Base-by-base conservation (phyloP, 37 sponge, comb jelly and placozoan species). In the Theonella swinhoei region DNA sequence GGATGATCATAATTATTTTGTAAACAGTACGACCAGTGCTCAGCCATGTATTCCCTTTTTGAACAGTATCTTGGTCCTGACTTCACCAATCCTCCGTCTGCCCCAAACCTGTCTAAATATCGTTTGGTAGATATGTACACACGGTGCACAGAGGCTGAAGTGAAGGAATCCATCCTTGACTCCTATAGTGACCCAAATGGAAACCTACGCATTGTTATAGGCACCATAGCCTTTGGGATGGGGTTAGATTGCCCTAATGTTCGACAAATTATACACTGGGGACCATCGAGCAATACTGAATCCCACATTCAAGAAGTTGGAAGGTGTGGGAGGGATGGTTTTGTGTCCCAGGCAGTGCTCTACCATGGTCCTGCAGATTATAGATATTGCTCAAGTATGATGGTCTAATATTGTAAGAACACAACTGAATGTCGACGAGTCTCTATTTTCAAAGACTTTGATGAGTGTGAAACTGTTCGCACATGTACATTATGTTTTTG, bases 201-300 rank as follows among this genome's bases (percentile, higher is more conserved):
- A 29, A 23, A 2, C 39, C 66, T 75, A 7, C 54, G 76, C 11
- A 63, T 83, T 40, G 54, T 75, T 1, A 63, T 83, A 37, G 71
- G 43, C 63, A 83, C 82, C 31, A 33, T 82, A 9, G 82, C 82
- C 2, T 82, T 82, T 61, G 58, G 74, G 25, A 83, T 83, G 84
- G 84, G 84, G 0, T 14, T 83, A 23, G 84, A 83, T 38, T 70
- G 36, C 61, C 68, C 84, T 60, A 39, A 83, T 38, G 37, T 75
- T 38, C 40, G 67, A 2, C 4, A 60, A 74, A 60, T 83, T 19
- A 64, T 83, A 25, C 84, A 83, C 41, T 64, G 63, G 63, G 75
- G 84, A 3, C 42, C 75, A 26, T 60, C 68, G 22, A 30, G 19
- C 24, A 68, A 75, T 39, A 26, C 73, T 60, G 74, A 73, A 83